Conservation (phyloP, 1,140 invertebrate species). For the Orchestia grillus region DNA sequence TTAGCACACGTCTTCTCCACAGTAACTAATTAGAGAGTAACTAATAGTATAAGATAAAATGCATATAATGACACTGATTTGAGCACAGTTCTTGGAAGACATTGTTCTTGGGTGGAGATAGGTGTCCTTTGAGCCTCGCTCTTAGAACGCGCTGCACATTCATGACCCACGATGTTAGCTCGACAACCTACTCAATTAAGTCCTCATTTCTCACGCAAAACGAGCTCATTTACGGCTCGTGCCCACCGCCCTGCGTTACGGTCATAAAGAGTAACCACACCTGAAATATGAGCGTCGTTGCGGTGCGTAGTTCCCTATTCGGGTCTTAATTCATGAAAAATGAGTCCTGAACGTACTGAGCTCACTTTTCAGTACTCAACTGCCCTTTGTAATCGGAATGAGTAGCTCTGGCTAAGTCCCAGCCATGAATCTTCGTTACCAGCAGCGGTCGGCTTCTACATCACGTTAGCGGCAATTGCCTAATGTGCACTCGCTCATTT, state of each 20-base stretch:
- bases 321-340: background rate
- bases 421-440: background rate
- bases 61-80: background rate
- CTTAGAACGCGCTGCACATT: background rate
- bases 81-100: background rate
- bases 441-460: background rate
- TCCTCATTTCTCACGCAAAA: background rate
- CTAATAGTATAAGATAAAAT: no score
- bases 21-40: no score
- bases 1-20: no score
- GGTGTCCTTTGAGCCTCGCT: background rate
- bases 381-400: background rate
- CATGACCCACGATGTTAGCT: background rate
- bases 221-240: background rate
- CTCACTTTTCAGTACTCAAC: background rate
- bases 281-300: background rate
- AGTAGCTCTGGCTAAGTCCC: background rate
- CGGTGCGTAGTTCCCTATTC: background rate
- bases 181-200: background rate
- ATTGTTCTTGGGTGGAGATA: background rate
- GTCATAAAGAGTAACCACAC: background rate
- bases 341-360: background rate
- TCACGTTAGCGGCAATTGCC: background rate
- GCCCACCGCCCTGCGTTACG: background rate
- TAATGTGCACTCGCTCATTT: background rate